phyloP scores from a whole-genome alignment of 2,888 invertebrate genomes.

The Drosophila anomalata region DNA sequence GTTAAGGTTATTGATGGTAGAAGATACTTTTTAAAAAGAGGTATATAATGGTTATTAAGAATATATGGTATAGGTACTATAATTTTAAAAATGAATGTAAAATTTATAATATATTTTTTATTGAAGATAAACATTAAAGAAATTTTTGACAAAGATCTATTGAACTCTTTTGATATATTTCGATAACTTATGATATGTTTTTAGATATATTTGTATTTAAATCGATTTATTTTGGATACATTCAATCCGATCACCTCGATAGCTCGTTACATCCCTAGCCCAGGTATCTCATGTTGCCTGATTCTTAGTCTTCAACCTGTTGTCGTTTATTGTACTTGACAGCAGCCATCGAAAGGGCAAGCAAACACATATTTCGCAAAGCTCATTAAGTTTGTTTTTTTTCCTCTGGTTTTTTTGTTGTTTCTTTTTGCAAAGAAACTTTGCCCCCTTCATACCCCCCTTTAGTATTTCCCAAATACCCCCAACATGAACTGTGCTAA shows the following conservation, averaged over 20 bases:
- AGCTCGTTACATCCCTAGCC: not conserved
- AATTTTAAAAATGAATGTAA: not conserved
- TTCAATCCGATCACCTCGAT: not conserved
- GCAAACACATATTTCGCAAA: constrained; percentile 77
- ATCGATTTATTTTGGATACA: not conserved
- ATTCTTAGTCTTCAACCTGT: constrained; percentile 74
- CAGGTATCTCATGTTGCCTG: constrained; percentile 20
- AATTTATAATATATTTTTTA: not conserved
- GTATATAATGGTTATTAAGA: not conserved
- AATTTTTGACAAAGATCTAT: too few species aligned
- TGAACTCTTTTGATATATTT: too few species aligned
- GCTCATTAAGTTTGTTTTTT: constrained; percentile 68
- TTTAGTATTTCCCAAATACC: not conserved
- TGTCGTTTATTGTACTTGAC: constrained; percentile 77
- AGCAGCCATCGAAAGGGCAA: constrained; percentile 78
- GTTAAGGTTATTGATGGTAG: constrained; percentile 28
- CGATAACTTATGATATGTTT: too few species aligned
- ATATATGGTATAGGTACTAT: not conserved
- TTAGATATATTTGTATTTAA: too few species aligned
- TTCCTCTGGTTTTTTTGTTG: constrained; percentile 16
- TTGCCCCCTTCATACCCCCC: constrained; percentile 8
- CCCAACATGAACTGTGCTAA: constrained; percentile 59
- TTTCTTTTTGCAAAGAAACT: constrained; percentile 22
- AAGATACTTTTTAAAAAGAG: not conserved
- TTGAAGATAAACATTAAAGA: too few species aligned